Evolutionary conservation across 2,797 vertebrate genomes (phyloP).

Genomic region (Sternotherus odoratus): DNA sequence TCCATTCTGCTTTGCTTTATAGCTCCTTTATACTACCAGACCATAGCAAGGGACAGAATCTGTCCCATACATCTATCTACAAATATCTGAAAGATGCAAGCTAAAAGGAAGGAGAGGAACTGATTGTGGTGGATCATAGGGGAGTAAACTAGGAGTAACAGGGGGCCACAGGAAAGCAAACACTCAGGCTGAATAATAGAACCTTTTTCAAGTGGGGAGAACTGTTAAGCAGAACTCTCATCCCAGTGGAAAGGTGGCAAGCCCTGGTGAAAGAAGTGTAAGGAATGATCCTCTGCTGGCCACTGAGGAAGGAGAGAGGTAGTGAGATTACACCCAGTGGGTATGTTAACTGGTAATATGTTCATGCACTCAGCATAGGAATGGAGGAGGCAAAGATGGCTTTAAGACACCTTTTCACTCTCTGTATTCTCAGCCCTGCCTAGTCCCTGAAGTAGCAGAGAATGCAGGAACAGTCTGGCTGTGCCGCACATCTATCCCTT

Average conservation of each 20-base stretch:
- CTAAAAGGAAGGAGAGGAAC: neutral
- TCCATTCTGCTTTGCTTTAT: neutral
- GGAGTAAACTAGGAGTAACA: neutral
- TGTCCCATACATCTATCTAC: neutral
- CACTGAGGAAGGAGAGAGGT: neutral
- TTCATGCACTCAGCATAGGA: neutral
- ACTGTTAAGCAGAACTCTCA: neutral
- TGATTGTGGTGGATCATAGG: slow-evolving; percentile 11
- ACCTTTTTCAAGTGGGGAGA: neutral
- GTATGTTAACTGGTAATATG: neutral
- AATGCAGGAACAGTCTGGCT: fast-evolving
- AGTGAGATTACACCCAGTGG: neutral
- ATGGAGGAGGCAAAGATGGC: fast-evolving
- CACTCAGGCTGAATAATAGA: neutral
- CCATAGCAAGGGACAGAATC: neutral
- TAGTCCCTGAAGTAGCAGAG: neutral
- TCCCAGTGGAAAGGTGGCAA: neutral
- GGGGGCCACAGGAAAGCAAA: neutral
- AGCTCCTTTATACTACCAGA: neutral
- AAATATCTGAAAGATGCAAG: neutral
- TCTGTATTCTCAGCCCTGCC: neutral
- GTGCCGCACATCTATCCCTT: neutral
- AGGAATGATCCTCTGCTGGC: too few species aligned
- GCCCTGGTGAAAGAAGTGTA: too few species aligned
- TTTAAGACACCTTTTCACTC: neutral